Percentiles rank a stretch among this genome's conserved stretches.
Conservation (phyloP, 2,113 vertebrate species). For the Sceloporus undulatus region DNA sequence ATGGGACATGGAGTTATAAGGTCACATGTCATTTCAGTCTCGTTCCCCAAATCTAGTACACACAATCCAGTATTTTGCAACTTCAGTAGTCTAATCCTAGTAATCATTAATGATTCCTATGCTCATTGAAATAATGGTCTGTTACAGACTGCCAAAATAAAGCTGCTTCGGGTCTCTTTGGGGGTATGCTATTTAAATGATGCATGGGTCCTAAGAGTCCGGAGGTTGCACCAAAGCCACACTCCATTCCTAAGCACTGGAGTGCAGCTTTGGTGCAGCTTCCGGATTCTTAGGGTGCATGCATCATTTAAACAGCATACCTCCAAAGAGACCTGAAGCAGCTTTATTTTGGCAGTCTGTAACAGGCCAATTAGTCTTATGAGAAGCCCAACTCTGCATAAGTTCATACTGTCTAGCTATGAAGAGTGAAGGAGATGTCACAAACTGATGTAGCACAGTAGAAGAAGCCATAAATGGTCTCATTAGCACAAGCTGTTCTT, state of each 20-base stretch:
- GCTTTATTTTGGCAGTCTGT: too few species aligned
- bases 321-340: too few species aligned
- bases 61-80: neutral
- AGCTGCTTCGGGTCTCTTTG: too few species aligned
- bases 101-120: neutral
- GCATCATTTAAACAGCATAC: too few species aligned
- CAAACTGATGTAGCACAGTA: neutral
- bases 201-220: too few species aligned
- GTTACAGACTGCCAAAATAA: too few species aligned
- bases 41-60: neutral
- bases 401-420: neutral
- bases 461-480: neutral
- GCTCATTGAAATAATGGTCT: fast-evolving
- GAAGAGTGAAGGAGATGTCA: neutral
- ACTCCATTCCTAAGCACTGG: too few species aligned
- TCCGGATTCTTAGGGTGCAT: too few species aligned
- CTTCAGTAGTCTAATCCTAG: neutral
- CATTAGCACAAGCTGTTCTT: neutral
- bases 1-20: neutral
- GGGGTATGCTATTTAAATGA: too few species aligned
- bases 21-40: neutral
- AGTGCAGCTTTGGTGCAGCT: too few species aligned
- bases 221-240: too few species aligned
- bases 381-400: neutral
- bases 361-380: neutral